Percentiles rank a stretch among this genome's conserved stretches.
Evolutionary conservation across 1,140 invertebrate genomes (phyloP).

Genomic region (Dendrolimus punctatus): DNA sequence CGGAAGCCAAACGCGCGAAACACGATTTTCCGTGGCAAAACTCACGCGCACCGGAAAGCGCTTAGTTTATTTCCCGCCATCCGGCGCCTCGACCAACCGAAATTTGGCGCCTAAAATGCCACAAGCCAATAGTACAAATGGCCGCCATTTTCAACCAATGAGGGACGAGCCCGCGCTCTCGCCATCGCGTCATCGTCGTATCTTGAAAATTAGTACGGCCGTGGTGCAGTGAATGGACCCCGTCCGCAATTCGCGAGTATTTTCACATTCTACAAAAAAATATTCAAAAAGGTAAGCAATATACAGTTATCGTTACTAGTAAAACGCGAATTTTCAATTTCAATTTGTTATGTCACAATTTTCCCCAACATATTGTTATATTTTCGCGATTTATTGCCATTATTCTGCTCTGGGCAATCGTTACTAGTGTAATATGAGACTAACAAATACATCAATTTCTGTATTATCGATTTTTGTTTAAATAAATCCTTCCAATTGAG

Average conservation of each 20-base stretch:
- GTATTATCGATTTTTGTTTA: slow-evolving; percentile 6
- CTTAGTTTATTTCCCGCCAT: slow-evolving; percentile 63
- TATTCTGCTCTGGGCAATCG: slow-evolving; percentile 13
- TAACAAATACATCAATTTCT: slow-evolving; percentile 3
- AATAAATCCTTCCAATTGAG: not conserved
- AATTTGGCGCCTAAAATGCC: slow-evolving; percentile 66
- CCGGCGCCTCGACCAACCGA: slow-evolving; percentile 65
- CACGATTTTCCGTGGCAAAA: slow-evolving; percentile 62
- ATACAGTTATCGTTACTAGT: too few relatives aligned
- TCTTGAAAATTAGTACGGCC: slow-evolving; percentile 69
- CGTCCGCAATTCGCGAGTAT: slow-evolving; percentile 59
- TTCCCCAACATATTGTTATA: slow-evolving; percentile 12
- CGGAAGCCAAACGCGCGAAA: slow-evolving; percentile 53
- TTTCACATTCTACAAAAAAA: slow-evolving; percentile 49
- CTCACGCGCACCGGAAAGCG: slow-evolving; percentile 59
- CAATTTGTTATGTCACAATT: slow-evolving; percentile 15
- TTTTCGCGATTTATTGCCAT: slow-evolving; percentile 27
- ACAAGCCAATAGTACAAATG: slow-evolving; percentile 44
- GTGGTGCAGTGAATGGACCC: slow-evolving; percentile 68
- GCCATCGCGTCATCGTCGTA: slow-evolving; percentile 66
- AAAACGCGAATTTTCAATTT: slow-evolving; percentile 4
- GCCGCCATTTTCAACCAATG: slow-evolving; percentile 68
- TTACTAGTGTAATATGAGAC: slow-evolving; percentile 5
- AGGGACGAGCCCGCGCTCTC: slow-evolving; percentile 57
- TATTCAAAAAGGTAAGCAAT: slow-evolving; percentile 40